A percentile compares a stretch with the other conserved stretches of the same genome.
phyloP scores from a whole-genome alignment of 2,113 vertebrate species.

The Centropristis striata region DNA sequence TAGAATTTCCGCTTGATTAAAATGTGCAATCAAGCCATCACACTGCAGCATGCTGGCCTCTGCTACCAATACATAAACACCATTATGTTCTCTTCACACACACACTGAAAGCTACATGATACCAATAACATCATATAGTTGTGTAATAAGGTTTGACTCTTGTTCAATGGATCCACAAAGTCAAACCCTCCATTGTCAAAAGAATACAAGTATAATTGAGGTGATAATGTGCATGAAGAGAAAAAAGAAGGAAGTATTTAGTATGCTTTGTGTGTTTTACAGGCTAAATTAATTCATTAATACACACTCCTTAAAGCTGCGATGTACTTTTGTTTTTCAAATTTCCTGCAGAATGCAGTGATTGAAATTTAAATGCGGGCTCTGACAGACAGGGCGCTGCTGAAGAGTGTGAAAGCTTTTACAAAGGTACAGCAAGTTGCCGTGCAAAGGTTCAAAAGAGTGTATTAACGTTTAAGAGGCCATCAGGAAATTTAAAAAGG shows the following conservation, averaged over 20 bases:
- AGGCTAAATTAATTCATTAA: conserved; percentile 7
- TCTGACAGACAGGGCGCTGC: conserved; percentile 1
- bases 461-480: conserved; percentile 50
- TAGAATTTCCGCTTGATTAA: background rate
- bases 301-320: background rate
- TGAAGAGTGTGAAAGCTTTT: conserved; percentile 34
- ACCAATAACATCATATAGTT: background rate
- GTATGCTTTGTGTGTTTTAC: background rate
- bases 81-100: conserved; percentile 1
- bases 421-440: conserved; percentile 18
- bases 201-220: background rate
- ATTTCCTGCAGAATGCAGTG: conserved; percentile 1
- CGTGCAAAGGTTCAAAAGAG: conserved; percentile 43
- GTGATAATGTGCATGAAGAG: background rate
- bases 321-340: background rate
- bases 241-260: background rate
- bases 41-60: background rate
- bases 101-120: background rate
- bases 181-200: background rate
- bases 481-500: conserved; percentile 32
- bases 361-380: conserved; percentile 4
- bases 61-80: background rate
- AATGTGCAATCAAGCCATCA: background rate
- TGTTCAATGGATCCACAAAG: conserved; percentile 1
- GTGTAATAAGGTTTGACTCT: conserved; percentile 1